phyloP scores from a whole-genome alignment of 2,888 invertebrate species.

The Caradrina kadenii region DNA sequence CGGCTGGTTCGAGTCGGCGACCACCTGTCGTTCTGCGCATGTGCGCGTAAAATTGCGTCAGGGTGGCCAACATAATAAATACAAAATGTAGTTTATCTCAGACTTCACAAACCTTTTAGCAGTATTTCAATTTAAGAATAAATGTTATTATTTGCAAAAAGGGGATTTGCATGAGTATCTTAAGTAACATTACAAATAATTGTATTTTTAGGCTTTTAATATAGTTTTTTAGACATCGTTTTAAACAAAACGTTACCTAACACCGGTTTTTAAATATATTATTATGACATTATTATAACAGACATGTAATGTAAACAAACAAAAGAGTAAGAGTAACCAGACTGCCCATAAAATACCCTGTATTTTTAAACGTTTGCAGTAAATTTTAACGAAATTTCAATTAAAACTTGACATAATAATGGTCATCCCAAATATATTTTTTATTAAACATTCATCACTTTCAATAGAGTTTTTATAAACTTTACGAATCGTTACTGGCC shows the following conservation, averaged over 20 bases:
- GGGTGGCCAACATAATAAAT: constrained; percentile 80
- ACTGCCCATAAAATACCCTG: background rate
- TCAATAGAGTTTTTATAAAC: background rate
- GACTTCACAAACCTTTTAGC: constrained; percentile 72
- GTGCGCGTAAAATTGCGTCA: constrained; percentile 88
- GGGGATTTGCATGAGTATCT: background rate
- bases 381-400: background rate
- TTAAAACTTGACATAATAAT: too few relatives aligned
- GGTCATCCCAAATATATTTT: background rate
- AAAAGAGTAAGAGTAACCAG: too few relatives aligned
- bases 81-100: constrained; percentile 73
- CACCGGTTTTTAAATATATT: background rate
- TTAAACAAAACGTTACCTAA: too few relatives aligned
- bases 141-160: background rate
- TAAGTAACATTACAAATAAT: background rate
- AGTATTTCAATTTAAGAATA: background rate
- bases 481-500: background rate
- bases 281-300: too few relatives aligned
- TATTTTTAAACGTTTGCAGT: background rate
- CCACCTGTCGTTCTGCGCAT: constrained; percentile 91
- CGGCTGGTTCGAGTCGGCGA: constrained; percentile 89
- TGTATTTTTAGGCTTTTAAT: background rate
- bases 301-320: too few relatives aligned
- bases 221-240: background rate
- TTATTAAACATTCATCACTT: background rate